phyloP scores from a whole-genome alignment of 2,888 invertebrate species.

The Habrosyne pyritoides region DNA sequence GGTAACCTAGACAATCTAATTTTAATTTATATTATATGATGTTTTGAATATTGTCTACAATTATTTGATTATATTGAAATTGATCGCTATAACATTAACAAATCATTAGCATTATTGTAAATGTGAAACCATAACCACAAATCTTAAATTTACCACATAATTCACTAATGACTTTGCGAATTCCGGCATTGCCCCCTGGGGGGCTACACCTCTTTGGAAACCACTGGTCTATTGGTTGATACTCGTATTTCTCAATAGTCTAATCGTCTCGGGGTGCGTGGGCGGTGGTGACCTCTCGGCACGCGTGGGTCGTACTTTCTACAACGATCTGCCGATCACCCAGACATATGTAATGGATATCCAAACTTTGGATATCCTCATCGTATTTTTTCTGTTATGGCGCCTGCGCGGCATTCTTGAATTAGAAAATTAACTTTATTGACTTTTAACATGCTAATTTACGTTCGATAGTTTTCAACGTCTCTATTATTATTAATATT shows the following conservation, averaged over 20 bases:
- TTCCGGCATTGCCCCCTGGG: not conserved
- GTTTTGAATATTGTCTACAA: not conserved
- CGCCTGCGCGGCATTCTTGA: constrained; percentile 4
- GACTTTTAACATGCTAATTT: constrained; percentile 3
- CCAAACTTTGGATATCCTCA: constrained; percentile 24
- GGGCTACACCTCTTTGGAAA: constrained; percentile 1
- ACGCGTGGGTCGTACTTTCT: constrained; percentile 74
- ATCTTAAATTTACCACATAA: not conserved
- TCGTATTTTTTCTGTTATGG: not conserved
- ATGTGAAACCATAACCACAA: not conserved
- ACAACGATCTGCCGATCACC: constrained; percentile 50
- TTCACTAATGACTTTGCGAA: constrained; percentile 3
- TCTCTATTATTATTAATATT: not conserved
- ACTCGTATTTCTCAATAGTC: constrained; percentile 56
- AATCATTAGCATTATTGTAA: not conserved
- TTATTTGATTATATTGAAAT: not conserved
- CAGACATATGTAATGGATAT: constrained; percentile 45
- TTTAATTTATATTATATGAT: too few relatives aligned
- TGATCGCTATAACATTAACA: not conserved
- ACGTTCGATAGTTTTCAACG: not conserved
- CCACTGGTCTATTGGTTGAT: constrained; percentile 20
- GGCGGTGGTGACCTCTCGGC: constrained; percentile 72
- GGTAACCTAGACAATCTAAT: too few relatives aligned
- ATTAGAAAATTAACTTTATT: constrained; percentile 1
- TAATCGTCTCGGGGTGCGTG: constrained; percentile 56